phyloP scores from a whole-genome alignment of 2,888 invertebrate species.

The Chesias legatella region DNA sequence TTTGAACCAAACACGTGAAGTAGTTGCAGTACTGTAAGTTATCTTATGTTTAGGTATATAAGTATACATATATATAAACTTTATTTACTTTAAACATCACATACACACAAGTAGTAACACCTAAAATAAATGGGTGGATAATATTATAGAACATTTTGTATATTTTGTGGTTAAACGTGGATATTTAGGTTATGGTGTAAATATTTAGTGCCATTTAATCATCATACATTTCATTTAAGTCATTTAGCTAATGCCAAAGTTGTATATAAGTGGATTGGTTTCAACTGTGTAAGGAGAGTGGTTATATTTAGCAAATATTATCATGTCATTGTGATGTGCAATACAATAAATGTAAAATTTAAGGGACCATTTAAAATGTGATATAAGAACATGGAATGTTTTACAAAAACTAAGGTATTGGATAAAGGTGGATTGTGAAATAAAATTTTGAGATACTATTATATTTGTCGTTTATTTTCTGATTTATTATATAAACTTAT shows the following conservation, averaged over 20 bases:
- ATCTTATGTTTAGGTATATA: constrained; percentile 19
- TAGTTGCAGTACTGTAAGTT: constrained; percentile 47
- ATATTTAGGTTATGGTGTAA: constrained; percentile 40
- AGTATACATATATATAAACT: constrained; percentile 34
- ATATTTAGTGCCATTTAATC: constrained; percentile 64
- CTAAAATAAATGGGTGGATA: no score
- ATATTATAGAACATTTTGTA: no score
- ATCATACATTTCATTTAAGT: constrained; percentile 40
- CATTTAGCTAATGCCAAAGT: constrained; percentile 73
- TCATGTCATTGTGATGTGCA: constrained; percentile 35
- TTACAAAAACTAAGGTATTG: constrained; percentile 32
- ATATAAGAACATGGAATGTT: constrained; percentile 36
- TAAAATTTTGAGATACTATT: constrained; percentile 21
- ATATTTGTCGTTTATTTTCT: constrained; percentile 12
- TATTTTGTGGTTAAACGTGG: constrained; percentile 1
- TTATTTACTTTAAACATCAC: constrained; percentile 35
- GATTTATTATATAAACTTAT: constrained; percentile 4
- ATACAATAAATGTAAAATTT: constrained; percentile 25
- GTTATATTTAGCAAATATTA: constrained; percentile 41
- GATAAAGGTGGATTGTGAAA: constrained; percentile 43
- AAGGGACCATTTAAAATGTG: constrained; percentile 42
- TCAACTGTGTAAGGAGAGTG: constrained; percentile 39
- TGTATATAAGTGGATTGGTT: constrained; percentile 51
- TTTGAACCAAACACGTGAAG: constrained; percentile 63
- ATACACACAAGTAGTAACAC: constrained; percentile 9